Evolutionary conservation across 23 tunicate genomes (phyloP).

Genomic region (Oikopleura albicans): DNA sequence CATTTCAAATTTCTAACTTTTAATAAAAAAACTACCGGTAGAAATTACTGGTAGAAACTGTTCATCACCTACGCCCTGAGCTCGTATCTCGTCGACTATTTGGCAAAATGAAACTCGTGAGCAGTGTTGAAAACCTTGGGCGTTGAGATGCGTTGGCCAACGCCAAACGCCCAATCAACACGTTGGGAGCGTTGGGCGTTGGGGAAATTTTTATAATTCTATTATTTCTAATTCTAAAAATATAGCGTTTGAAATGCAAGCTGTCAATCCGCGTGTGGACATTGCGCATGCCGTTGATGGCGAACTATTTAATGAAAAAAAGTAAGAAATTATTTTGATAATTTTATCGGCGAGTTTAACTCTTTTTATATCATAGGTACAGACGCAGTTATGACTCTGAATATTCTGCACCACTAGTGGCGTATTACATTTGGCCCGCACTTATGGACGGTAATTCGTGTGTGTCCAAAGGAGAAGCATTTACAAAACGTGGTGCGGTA

Average conservation of each 20-base stretch:
- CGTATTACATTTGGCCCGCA: slow-evolving; percentile 93
- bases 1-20: too few species aligned
- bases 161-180: too few species aligned
- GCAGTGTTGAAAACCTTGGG: too few species aligned
- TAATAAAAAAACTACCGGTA: too few species aligned
- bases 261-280: slow-evolving; percentile 73
- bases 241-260: slow-evolving; percentile 76
- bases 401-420: slow-evolving; percentile 85
- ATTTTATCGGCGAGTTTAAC: neutral
- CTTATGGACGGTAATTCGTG: slow-evolving; percentile 56
- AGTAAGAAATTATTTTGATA: slow-evolving; percentile 5
- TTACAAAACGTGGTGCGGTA: slow-evolving; percentile 88
- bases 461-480: slow-evolving; percentile 77
- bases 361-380: slow-evolving; percentile 34
- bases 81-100: too few species aligned
- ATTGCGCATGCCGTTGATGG: slow-evolving; percentile 73
- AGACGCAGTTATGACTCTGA: slow-evolving; percentile 92
- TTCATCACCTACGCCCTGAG: too few species aligned
- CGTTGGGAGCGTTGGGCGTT: too few species aligned
- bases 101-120: too few species aligned
- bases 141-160: too few species aligned
- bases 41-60: too few species aligned
- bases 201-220: too few species aligned
- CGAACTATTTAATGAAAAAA: slow-evolving; percentile 35
- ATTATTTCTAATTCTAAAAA: too few species aligned